Conservation (phyloP, 2,113 vertebrate genomes). For the Callithrix jacchus region DNA sequence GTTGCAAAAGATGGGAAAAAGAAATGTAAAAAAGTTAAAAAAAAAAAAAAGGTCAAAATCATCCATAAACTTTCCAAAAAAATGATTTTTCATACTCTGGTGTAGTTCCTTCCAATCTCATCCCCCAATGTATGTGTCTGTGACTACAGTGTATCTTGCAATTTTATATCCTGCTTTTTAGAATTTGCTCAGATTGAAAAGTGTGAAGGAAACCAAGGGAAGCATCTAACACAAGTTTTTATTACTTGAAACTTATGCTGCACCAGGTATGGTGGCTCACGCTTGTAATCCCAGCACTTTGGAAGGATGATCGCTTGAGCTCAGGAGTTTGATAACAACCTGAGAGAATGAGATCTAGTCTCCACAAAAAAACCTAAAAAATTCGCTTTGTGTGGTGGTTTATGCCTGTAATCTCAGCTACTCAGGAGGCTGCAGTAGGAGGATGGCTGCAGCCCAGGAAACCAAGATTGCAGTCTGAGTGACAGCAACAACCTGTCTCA, state of each 20-base stretch:
- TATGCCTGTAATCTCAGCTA: no score
- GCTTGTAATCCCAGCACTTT: no score
- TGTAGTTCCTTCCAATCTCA: background rate
- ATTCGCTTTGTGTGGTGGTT: no score
- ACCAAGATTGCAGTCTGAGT: no score
- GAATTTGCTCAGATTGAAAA: background rate
- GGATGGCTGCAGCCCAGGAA: no score
- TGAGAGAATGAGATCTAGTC: no score
- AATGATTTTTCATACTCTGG: background rate
- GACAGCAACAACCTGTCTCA: no score
- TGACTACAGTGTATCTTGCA: background rate
- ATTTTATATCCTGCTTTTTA: constrained; percentile 8
- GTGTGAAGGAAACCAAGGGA: background rate
- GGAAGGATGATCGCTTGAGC: no score
- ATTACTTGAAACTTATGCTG: background rate
- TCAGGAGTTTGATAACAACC: no score
- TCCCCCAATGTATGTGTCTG: background rate
- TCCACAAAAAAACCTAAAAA: no score
- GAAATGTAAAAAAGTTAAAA: background rate
- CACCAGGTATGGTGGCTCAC: no score
- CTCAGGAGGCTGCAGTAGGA: no score
- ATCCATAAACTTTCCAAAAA: constrained; percentile 22
- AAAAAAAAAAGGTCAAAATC: background rate
- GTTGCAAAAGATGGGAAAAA: background rate
- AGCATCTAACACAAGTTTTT: background rate